Conservation (phyloP, 2,888 invertebrate species). For the Drosophila seclusa region DNA sequence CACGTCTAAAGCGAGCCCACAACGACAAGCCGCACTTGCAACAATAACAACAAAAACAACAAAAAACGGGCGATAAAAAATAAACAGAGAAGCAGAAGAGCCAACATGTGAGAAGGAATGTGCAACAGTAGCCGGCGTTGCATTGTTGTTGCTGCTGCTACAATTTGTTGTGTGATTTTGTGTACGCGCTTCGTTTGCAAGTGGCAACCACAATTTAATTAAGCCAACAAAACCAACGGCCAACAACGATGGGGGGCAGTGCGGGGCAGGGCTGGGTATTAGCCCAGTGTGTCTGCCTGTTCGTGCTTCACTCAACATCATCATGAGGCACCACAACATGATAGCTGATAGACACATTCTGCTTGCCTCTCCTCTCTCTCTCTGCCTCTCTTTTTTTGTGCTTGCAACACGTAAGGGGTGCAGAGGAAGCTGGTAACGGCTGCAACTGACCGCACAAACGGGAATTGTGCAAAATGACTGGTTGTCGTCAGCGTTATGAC, state of each 20-base stretch:
- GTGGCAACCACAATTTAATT: conserved; percentile 78
- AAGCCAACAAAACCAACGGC: conserved; percentile 76
- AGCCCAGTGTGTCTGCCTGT: conserved; percentile 21
- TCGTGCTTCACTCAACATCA: conserved; percentile 36
- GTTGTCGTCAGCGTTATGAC: conserved; percentile 57
- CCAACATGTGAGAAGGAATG: conserved; percentile 26
- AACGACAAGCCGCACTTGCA: conserved; percentile 6
- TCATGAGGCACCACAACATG: conserved; percentile 27
- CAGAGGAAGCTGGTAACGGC: neutral
- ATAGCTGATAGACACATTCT: conserved; percentile 48
- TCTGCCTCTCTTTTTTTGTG: neutral
- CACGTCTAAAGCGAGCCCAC: conserved; percentile 1
- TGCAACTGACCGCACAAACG: conserved; percentile 61
- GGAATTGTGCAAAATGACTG: conserved; percentile 71
- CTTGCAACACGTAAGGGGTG: neutral
- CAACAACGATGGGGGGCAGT: conserved; percentile 19
- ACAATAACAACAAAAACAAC: conserved; percentile 7
- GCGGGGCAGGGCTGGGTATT: neutral
- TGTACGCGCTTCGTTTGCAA: conserved; percentile 81
- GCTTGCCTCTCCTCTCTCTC: neutral
- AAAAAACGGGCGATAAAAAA: neutral
- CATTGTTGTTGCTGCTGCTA: conserved; percentile 26
- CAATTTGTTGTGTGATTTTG: conserved; percentile 68
- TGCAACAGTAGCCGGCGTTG: conserved; percentile 44
- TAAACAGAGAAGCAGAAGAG: neutral